Base-by-base conservation (phyloP, 2,888 invertebrate species). In the Alentia gelatinosa region DNA sequence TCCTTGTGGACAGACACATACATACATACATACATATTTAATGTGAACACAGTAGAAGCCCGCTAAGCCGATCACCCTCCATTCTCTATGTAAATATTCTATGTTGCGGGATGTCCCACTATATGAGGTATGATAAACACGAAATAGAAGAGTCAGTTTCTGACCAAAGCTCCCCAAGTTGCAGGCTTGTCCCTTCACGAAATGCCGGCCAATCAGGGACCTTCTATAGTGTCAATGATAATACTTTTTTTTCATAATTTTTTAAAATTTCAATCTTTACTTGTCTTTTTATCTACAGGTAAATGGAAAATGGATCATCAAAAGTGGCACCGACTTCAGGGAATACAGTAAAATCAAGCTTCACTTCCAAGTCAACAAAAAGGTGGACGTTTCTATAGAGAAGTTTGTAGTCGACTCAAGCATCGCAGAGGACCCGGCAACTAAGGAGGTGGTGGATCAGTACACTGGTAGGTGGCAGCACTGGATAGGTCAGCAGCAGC, bases 301-400 rank as follows among this genome's bases (percentile, higher is more conserved):
- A 30, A 98, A 98, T 96, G 98, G 97, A 89, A 98, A 97, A 94
- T 97, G 97, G 95, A 97, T 98, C 91, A 97, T 98, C 0, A 98
- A 98, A 96, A 98, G 98, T 94, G 98, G 98, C 30, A 98, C 98
- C 1, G 98, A 98, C 96, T 98, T 98, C 96, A 97, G 98, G 33
- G 98, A 98, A 95, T 98, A 98, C 96, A 98, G 98, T 86, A 98
- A 98, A 95, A 97, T 98, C 75, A 97, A 97, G 0, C 96, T 98
- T 47, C 97, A 97, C 91, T 97, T 92, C 89, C n/a, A n/a, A n/a
- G 96, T 97, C 68, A 96, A 91, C 0, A 96, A 96, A 40, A 91
- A 89, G 4, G 95, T 96, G 7, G 97, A 97, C 50, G 97, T 98
- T 0, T 96, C 97, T 90, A 97, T 98, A 37, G 97, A 97, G 68